Percentiles rank a stretch among this genome's conserved stretches.
Conservation (phyloP, 2,888 invertebrate genomes). For the Baccha elongata region DNA sequence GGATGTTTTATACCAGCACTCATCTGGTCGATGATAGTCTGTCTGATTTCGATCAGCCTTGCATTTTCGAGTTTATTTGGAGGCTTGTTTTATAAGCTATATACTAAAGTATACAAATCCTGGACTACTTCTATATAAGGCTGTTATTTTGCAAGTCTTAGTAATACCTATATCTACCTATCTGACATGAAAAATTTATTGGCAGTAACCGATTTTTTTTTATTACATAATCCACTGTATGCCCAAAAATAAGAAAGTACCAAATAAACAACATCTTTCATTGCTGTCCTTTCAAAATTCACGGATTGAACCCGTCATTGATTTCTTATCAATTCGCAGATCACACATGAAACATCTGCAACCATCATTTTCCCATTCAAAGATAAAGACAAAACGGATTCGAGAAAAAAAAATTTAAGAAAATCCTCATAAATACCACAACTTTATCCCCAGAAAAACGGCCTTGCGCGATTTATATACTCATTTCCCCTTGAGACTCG, state of each 20-base stretch:
- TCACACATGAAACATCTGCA: constrained; percentile 54
- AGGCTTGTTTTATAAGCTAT: too few relatives aligned
- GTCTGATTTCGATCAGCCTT: too few relatives aligned
- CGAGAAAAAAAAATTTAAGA: neutral
- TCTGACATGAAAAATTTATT: too few relatives aligned
- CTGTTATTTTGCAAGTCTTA: too few relatives aligned
- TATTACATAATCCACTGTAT: too few relatives aligned
- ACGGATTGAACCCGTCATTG: constrained; percentile 31
- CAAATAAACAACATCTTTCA: neutral
- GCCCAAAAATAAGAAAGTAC: neutral
- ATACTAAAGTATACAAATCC: too few relatives aligned
- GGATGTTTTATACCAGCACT: too few relatives aligned
- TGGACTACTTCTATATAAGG: too few relatives aligned
- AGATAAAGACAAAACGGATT: neutral
- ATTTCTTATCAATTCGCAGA: constrained; percentile 28
- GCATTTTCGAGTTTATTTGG: too few relatives aligned
- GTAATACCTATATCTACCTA: too few relatives aligned
- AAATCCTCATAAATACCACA: constrained; percentile 53
- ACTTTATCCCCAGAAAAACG: constrained; percentile 42
- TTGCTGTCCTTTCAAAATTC: neutral
- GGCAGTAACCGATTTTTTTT: too few relatives aligned
- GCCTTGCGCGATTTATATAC: constrained; percentile 42
- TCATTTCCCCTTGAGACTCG: constrained; percentile 33
- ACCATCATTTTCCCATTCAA: constrained; percentile 6
- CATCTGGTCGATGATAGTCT: too few relatives aligned